These are phyloP conservation scores for Ptychochromis oligacanthus DNA, from an alignment of 2,113 vertebrate genomes.

Conservation along the genomic window DNA sequence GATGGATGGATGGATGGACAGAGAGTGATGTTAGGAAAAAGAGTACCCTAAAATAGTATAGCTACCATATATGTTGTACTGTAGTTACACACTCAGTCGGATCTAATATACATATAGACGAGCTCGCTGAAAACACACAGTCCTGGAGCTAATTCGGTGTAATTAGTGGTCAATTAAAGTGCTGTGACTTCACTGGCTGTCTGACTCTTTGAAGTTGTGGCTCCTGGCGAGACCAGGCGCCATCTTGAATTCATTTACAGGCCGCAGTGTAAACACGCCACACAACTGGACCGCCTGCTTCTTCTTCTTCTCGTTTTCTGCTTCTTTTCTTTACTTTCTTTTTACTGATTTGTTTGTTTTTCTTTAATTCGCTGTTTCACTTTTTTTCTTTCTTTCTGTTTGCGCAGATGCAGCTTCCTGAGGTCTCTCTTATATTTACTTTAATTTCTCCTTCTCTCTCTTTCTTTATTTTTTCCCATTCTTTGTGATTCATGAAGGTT, in stretches of 20 bases:
- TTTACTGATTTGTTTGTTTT: constrained; percentile 10
- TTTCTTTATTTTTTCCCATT: neutral
- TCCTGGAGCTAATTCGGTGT: constrained; percentile 78
- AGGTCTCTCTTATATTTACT: neutral
- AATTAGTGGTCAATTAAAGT: constrained; percentile 89
- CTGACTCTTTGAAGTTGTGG: constrained; percentile 84
- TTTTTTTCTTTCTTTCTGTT: neutral
- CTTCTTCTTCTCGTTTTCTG: constrained; percentile 50
- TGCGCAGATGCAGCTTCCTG: neutral
- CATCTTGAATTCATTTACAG: constrained; percentile 91
- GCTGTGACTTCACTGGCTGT: constrained; percentile 78
- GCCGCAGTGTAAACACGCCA: constrained; percentile 85
- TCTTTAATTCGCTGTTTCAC: constrained; percentile 6
- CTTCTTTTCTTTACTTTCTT: constrained; percentile 61
- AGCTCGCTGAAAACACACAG: neutral
- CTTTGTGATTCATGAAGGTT: neutral
- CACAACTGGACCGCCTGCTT: constrained; percentile 44
- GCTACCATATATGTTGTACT: neutral
- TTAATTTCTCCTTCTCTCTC: neutral
- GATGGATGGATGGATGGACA: neutral
- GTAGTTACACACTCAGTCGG: neutral
- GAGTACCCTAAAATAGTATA: neutral
- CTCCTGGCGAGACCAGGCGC: constrained; percentile 82
- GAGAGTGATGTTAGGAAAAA: neutral
- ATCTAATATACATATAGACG: neutral